phyloP scores from a whole-genome alignment of 2,888 invertebrate genomes.

The Plagodis dolabraria region DNA sequence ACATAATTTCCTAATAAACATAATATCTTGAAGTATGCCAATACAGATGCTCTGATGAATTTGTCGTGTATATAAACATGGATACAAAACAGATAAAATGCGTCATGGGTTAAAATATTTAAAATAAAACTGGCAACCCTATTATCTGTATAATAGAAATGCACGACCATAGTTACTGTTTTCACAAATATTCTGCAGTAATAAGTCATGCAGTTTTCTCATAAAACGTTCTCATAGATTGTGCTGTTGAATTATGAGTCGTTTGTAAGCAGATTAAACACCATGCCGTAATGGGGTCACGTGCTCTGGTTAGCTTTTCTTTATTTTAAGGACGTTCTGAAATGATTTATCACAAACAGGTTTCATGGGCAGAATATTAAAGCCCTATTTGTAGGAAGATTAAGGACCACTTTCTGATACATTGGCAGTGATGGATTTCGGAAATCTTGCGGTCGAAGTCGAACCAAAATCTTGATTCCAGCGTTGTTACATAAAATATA shows the following conservation, averaged over 20 bases:
- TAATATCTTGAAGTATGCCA: too few relatives aligned
- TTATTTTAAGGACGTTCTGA: constrained; percentile 13
- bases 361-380: neutral
- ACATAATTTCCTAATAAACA: too few relatives aligned
- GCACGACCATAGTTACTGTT: constrained; percentile 10
- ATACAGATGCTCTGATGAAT: too few relatives aligned
- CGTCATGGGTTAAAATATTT: too few relatives aligned
- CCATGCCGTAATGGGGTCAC: constrained; percentile 19
- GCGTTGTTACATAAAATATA: too few relatives aligned
- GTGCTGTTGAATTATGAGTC: constrained; percentile 22
- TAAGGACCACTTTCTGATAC: neutral
- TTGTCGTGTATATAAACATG: too few relatives aligned
- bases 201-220: constrained; percentile 36
- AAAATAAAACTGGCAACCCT: too few relatives aligned
- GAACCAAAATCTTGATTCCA: too few relatives aligned
- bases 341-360: constrained; percentile 1
- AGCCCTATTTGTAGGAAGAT: neutral
- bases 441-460: too few relatives aligned
- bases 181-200: neutral
- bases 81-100: too few relatives aligned
- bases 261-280: constrained; percentile 25
- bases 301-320: constrained; percentile 14
- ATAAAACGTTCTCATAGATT: constrained; percentile 42
- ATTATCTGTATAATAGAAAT: neutral
- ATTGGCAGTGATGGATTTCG: neutral